These are phyloP conservation scores for Pseudoips prasinana DNA, from an alignment of 2,888 invertebrate species.

Conservation along the genomic window DNA sequence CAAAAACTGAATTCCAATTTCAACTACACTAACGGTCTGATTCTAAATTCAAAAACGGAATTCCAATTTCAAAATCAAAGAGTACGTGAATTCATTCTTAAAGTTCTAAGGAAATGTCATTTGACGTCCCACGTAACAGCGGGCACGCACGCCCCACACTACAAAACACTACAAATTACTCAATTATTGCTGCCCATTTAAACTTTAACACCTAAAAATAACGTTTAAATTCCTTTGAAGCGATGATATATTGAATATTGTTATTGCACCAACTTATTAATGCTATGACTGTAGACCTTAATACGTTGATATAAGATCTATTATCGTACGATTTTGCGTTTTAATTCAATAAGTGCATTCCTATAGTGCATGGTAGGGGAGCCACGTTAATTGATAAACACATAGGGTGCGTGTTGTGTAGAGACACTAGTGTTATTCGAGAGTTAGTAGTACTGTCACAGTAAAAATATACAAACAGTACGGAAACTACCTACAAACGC, in stretches of 20 bases:
- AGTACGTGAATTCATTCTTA: too few species aligned
- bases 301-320: conserved; percentile 19
- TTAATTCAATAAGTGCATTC: conserved; percentile 36
- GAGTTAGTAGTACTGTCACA: conserved; percentile 12
- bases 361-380: conserved; percentile 42
- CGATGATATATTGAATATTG: conserved; percentile 33
- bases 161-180: conserved; percentile 45
- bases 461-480: too few species aligned
- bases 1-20: too few species aligned
- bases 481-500: too few species aligned
- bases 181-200: conserved; percentile 42
- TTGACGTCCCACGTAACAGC: conserved; percentile 40
- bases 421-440: conserved; percentile 14
- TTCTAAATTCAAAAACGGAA: too few species aligned
- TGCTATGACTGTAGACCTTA: conserved; percentile 15
- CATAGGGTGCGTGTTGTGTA: conserved; percentile 41
- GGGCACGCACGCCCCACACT: conserved; percentile 44
- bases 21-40: too few species aligned
- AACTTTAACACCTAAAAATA: conserved; percentile 49
- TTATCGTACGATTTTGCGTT: conserved; percentile 12
- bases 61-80: too few species aligned
- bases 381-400: conserved; percentile 64
- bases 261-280: conserved; percentile 17
- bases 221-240: conserved; percentile 52
- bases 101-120: too few species aligned